A percentile compares a stretch with the other conserved stretches of the same genome.
Evolutionary conservation across 2,797 vertebrate species (phyloP).

Genomic region (Cottoperca gobio): DNA sequence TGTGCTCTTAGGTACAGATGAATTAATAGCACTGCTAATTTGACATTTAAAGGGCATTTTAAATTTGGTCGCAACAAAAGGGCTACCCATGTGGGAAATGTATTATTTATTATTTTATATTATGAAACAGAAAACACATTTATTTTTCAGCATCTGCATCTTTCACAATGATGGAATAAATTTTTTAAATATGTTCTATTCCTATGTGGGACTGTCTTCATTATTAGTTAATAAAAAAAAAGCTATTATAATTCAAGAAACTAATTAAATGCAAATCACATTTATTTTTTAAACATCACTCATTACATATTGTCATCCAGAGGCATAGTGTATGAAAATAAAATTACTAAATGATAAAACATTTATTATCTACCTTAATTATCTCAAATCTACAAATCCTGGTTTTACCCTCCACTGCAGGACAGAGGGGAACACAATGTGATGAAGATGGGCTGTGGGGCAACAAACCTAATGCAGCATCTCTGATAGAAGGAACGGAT

Average conservation of each 20-base stretch:
- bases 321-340: background rate
- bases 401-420: conserved; percentile 10
- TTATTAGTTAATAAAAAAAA: background rate
- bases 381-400: conserved; percentile 5
- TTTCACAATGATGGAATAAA: background rate
- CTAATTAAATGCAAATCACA: background rate
- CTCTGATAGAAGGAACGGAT: conserved; percentile 6
- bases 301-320: conserved; percentile 4
- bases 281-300: background rate
- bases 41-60: too few species aligned
- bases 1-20: background rate
- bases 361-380: background rate
- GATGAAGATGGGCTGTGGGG: background rate
- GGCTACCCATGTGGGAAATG: background rate
- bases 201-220: background rate
- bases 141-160: background rate
- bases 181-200: background rate
- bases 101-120: background rate
- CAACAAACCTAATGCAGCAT: background rate
- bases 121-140: conserved; percentile 2
- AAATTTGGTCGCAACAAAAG: too few species aligned
- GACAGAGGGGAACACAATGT: background rate
- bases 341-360: conserved; percentile 1
- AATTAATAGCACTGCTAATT: too few species aligned
- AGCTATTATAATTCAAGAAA: background rate